Base-by-base conservation (phyloP, 2,797 vertebrate species). In the Paramormyrops hopkinsi region DNA sequence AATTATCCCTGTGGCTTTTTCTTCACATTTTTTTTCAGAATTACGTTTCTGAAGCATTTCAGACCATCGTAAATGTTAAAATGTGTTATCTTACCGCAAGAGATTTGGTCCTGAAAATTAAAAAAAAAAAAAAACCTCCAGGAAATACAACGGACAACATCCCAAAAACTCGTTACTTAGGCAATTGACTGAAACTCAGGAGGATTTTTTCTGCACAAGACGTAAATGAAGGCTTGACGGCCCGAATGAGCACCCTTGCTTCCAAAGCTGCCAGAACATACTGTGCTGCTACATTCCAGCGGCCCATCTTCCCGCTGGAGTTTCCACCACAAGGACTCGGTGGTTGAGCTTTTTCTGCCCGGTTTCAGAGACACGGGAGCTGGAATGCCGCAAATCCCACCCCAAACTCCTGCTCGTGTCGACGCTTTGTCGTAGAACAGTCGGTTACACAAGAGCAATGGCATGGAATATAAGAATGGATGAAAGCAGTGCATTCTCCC, bases 1-100 rank as follows among this genome's bases (percentile, higher is more conserved):
- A 86, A 59, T 59, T 69, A 46, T 69, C 25, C 56, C 88, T 48
- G 82, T 51, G 54, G 22, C 22, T 44, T 89, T 83, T 88, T 48
- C 79, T 19, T 29, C 83, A 86, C 25, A 8, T 56, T 17, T 86
- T 86, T 86, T 25, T 53, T 7, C 85, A 22, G 25, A 25, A 29
- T 56, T 54, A 56, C 1, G 2, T 53, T 8, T 53, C 29, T 65
- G 85, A 54, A 33, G 25, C 50, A 25, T 56, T 56, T 86, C 53
- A 86, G 51, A 86, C 22, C 50, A 41, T 86, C 29, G 1, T 56
- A n/a, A 59, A 3, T 86, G 50, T 86, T 86, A 29, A 54, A 37
- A 56, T 37, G 85, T 54, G 50, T 86, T 22, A 37, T 37, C 41
- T 86, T 59, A 86, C 48, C 29, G 17, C 37, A 17, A 54, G 46